Evolutionary conservation across 2,113 vertebrate genomes (phyloP), one percentile per base, ranked within the genome.

Genomic region (Myotis yumanensis): DNA sequence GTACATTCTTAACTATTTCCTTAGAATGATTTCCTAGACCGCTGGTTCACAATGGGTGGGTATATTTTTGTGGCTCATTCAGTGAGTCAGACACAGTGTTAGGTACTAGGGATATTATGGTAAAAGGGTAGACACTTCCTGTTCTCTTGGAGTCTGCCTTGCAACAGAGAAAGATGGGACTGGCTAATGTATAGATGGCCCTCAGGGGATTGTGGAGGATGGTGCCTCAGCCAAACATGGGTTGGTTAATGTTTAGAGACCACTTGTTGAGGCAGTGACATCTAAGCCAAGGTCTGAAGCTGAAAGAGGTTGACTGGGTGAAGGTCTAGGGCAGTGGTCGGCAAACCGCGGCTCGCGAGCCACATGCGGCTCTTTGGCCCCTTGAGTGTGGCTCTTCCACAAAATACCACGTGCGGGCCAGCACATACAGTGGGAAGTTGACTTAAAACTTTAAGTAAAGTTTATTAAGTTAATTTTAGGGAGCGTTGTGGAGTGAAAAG

Each of bases 21-120:
- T 89, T 79, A 52, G 81, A 22, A 66, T 90, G 51, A 77, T 32
- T 94, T 77, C 48, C 37, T 90, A 15, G 80, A 95, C 17, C 52
- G 17, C 48, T 52, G 18, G 93, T 37, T 80, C n/a, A 66, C 22
- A 66, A 11, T 35, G 48, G 40, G 12, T 35, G 11, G 35, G 37
- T 64, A 15, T 35, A 81, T 86, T 76, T 92, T 68, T 89, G 43
- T 88, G 48, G 23, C 12, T 82, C 23, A 76, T 85, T 89, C 6
- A 88, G 0, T 76, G 37, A 77, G 30, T 71, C 11, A 40, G 16
- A 66, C 22, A 14, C 25, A 59, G 7, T 92, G n/a, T 87, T 91
- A 25, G 28, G 14, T 90, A 77, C 12, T 76, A 18, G 46, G 73
- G 46, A 54, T 76, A 62, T 8, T 69, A 30, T 54, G 30, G 73